These are phyloP conservation scores for Cheracebus regulus DNA, from an alignment of 2,797 vertebrate species.

Conservation along the genomic window DNA sequence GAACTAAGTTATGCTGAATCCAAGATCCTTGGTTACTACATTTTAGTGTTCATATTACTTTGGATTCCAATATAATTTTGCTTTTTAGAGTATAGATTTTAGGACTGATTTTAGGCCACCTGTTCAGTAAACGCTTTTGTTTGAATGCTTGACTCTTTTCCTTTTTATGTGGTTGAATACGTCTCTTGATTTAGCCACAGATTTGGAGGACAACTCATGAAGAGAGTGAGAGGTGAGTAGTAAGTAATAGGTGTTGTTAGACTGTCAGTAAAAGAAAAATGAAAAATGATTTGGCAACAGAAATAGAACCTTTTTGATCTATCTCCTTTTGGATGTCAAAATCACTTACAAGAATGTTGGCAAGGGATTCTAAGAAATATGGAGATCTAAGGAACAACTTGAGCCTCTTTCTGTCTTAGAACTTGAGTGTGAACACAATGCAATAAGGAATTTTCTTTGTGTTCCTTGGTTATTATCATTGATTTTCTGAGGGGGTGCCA, in stretches of 20 bases:
- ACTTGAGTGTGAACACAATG: neutral
- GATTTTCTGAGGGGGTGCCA: neutral
- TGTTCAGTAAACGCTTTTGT: neutral
- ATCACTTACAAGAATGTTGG: slow-evolving; percentile 52
- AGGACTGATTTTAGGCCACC: neutral
- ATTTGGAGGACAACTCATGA: slow-evolving; percentile 2
- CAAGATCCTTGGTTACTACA: neutral
- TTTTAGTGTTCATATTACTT: neutral
- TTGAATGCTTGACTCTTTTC: neutral
- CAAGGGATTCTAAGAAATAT: slow-evolving; percentile 47
- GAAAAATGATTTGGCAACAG: slow-evolving; percentile 39
- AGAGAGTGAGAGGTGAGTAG: slow-evolving; percentile 7
- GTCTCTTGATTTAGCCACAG: slow-evolving; percentile 38
- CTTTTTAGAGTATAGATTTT: neutral
- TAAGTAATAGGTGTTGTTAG: slow-evolving; percentile 39
- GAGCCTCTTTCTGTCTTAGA: neutral
- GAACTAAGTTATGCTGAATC: neutral
- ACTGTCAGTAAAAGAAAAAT: slow-evolving; percentile 45
- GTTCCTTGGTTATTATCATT: neutral
- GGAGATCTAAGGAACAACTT: slow-evolving; percentile 59
- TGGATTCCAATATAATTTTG: neutral
- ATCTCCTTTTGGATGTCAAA: slow-evolving; percentile 67
- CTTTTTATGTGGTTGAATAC: neutral
- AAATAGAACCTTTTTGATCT: slow-evolving; percentile 60
- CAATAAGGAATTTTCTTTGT: slow-evolving; percentile 9